phyloP scores from a whole-genome alignment of 2,888 invertebrate species.

The Nomada ferruginata region DNA sequence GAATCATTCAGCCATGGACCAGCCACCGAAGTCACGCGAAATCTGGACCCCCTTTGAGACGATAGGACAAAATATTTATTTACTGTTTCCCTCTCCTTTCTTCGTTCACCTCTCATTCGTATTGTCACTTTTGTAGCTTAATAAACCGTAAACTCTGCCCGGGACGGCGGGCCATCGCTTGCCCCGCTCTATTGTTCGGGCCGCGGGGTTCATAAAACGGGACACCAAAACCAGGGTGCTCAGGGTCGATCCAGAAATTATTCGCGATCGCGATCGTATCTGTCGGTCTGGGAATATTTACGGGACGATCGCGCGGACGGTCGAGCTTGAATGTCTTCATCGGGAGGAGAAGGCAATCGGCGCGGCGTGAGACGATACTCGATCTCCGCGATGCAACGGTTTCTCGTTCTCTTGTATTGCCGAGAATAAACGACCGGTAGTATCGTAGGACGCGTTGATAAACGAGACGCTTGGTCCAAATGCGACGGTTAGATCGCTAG shows the following conservation, averaged over 20 bases:
- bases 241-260: slow-evolving; percentile 74
- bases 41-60: no score
- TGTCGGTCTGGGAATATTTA: slow-evolving; percentile 76
- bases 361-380: slow-evolving; percentile 43
- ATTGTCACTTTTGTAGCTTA: slow-evolving; percentile 19
- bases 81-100: background rate
- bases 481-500: slow-evolving; percentile 38
- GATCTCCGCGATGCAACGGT: slow-evolving; percentile 53
- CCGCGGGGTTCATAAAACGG: slow-evolving; percentile 26
- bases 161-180: background rate
- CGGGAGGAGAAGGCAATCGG: slow-evolving; percentile 55
- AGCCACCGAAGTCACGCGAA: background rate
- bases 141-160: slow-evolving; percentile 44
- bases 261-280: slow-evolving; percentile 76
- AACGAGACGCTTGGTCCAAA: slow-evolving; percentile 43
- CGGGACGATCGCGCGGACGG: slow-evolving; percentile 71
- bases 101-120: background rate
- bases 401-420: slow-evolving; percentile 38
- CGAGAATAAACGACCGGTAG: slow-evolving; percentile 51
- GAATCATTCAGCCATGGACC: slow-evolving; percentile 14
- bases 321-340: slow-evolving; percentile 77
- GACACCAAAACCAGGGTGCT: slow-evolving; percentile 47
- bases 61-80: background rate
- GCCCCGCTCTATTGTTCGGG: slow-evolving; percentile 40
- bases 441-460: slow-evolving; percentile 46